Evolutionary conservation across 2,113 vertebrate genomes (phyloP).

Genomic region (Rhombomys opimus): DNA sequence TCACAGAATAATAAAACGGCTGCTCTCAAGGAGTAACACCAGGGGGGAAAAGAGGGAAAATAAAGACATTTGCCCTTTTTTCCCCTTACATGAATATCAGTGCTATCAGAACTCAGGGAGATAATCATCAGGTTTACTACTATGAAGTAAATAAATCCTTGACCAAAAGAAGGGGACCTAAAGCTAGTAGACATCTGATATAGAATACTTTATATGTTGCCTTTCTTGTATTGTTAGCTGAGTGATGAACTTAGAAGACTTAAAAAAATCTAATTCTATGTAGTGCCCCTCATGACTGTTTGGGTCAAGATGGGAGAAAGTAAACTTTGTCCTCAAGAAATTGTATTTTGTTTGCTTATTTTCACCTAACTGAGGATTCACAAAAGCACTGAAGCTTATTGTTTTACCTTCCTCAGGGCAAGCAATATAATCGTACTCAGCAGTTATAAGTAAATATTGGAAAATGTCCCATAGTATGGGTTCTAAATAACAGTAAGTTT

Average conservation of each 20-base stretch:
- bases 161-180: background rate
- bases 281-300: background rate
- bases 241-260: conserved; percentile 3
- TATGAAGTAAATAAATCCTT: background rate
- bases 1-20: background rate
- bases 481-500: conserved; percentile 39
- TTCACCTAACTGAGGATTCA: background rate
- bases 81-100: conserved; percentile 21
- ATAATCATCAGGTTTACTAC: background rate
- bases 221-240: background rate
- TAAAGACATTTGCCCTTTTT: background rate
- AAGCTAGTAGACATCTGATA: background rate
- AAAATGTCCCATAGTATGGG: background rate
- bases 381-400: conserved; percentile 37
- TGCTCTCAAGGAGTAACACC: background rate
- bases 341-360: background rate
- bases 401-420: background rate
- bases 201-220: conserved; percentile 26
- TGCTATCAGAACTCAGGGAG: background rate
- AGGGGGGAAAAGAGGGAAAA: background rate
- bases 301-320: background rate
- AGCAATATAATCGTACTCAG: background rate
- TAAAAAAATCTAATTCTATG: background rate
- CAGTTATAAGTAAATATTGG: background rate
- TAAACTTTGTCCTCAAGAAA: conserved; percentile 23